Base-by-base conservation (phyloP, 1,140 invertebrate species). In the Liolophura sinensis region DNA sequence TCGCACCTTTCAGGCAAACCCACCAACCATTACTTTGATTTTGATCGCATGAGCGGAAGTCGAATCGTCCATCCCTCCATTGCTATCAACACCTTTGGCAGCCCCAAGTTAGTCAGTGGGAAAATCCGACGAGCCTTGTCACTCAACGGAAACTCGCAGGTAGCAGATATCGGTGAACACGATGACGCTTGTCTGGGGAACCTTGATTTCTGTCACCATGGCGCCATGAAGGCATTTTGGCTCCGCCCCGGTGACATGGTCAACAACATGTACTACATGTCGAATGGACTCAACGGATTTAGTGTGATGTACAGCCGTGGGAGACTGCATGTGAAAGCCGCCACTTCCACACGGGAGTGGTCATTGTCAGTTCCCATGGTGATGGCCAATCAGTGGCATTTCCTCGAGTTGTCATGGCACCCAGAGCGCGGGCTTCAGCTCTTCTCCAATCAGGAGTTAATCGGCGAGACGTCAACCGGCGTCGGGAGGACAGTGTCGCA, bases 331-430 rank as follows among this genome's bases (percentile, higher is more conserved):
- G 67, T 74, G 5, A 68, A 62, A 1, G 74, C 73, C 0, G 24
- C 64, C 12, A 82, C 78, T 0, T 74, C 77, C 1, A 71, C 73
- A 7, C 67, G 62, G 15, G 65, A 60, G 40, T 82, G 80, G 80
- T 49, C 60, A 1, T 20, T 22, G 11, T 64, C 71, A 46, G 24
- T 73, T 0, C 51, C 62, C n/a, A 76, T 77, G 0, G 24, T 80
- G 15, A n/a, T 47, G 1, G 25, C 70, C 0, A 65, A 77, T 50
- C 64, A 72, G 27, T 84, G 82, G 82, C 69, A 82, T 59, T 81
- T 76, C 64, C 22, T 83, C 1, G 82, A 84, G 67, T 62, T 82
- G 27, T 76, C 79, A 12, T 83, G 77, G 76, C 77, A 79, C 61
- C 75, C 76, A 20, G 70, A 79, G 22, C 60, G 56, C 18, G 82